Conservation (phyloP, 2,797 vertebrate genomes). For the Siniperca scherzeri region DNA sequence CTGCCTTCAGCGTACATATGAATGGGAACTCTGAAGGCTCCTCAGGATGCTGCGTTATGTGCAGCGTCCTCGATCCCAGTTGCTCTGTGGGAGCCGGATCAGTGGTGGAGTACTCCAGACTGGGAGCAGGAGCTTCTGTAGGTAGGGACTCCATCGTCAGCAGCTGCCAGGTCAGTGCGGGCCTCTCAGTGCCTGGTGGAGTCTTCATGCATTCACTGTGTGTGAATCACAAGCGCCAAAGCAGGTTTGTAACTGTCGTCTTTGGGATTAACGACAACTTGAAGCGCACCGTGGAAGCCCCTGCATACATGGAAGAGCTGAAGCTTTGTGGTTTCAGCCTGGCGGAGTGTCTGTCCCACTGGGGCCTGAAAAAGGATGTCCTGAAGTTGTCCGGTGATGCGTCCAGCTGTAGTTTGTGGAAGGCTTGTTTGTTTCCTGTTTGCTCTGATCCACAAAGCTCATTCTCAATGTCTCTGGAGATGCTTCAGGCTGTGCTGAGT, state of each 20-base stretch:
- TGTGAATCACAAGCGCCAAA: conserved; percentile 69
- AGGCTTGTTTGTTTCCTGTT: conserved; percentile 90
- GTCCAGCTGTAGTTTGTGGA: conserved; percentile 88
- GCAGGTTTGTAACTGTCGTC: conserved; percentile 86
- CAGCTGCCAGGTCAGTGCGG: conserved; percentile 79
- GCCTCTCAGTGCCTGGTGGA: conserved; percentile 81
- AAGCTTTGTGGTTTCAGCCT: conserved; percentile 85
- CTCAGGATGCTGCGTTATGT: conserved; percentile 85
- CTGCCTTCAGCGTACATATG: conserved; percentile 85
- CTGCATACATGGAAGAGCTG: conserved; percentile 79
- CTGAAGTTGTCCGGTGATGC: conserved; percentile 87
- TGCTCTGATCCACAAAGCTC: conserved; percentile 85
- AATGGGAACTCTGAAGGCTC: conserved; percentile 3
- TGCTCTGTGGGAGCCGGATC: conserved; percentile 84
- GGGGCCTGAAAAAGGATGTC: conserved; percentile 83
- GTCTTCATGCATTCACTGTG: conserved; percentile 91
- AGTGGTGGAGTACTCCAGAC: conserved; percentile 90
- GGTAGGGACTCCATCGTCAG: conserved; percentile 90
- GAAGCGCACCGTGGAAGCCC: conserved; percentile 81
- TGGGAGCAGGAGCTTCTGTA: conserved; percentile 85
- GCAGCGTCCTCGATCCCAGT: conserved; percentile 85
- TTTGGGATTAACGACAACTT: conserved; percentile 89
- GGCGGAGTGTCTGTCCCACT: conserved; percentile 82
- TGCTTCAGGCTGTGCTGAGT: conserved; percentile 85
- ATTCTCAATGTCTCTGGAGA: conserved; percentile 82